A percentile compares a stretch with the other conserved stretches of the same genome.
These are phyloP conservation scores for Siphonodentalium dalli DNA, from an alignment of 2,888 invertebrate species.

Conservation along the genomic window DNA sequence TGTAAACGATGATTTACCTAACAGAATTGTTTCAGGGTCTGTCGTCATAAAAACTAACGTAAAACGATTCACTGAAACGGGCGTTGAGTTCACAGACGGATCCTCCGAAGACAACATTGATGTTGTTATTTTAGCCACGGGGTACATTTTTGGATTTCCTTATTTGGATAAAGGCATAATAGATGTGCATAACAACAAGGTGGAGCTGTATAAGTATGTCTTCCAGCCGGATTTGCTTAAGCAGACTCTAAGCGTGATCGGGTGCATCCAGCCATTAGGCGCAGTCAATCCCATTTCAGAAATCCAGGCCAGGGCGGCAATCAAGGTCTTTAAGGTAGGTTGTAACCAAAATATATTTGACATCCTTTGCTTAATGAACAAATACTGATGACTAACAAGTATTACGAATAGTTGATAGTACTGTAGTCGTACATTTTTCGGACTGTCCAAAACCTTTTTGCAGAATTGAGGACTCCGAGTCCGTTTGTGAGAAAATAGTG, in stretches of 20 bases:
- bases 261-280: constrained; percentile 66
- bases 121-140: constrained; percentile 61
- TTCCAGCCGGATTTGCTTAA: constrained; percentile 60
- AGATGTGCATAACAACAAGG: constrained; percentile 49
- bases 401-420: no score
- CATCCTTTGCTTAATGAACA: no score
- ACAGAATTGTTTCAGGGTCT: constrained; percentile 59
- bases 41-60: constrained; percentile 59
- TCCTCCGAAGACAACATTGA: constrained; percentile 56
- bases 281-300: constrained; percentile 67
- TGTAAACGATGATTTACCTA: constrained; percentile 65
- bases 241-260: constrained; percentile 65
- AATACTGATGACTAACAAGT: no score
- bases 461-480: no score
- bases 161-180: constrained; percentile 60
- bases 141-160: constrained; percentile 65
- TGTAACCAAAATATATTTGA: neutral
- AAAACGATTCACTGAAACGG: constrained; percentile 44
- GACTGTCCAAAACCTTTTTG: no score
- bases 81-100: constrained; percentile 56
- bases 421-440: no score
- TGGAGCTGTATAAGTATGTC: constrained; percentile 64
- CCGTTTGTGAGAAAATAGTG: no score
- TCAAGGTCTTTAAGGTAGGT: constrained; percentile 57
- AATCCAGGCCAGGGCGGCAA: constrained; percentile 66